Evolutionary conservation across 2,113 vertebrate genomes (phyloP).

Genomic region (Brachyhypopomus gauderio): DNA sequence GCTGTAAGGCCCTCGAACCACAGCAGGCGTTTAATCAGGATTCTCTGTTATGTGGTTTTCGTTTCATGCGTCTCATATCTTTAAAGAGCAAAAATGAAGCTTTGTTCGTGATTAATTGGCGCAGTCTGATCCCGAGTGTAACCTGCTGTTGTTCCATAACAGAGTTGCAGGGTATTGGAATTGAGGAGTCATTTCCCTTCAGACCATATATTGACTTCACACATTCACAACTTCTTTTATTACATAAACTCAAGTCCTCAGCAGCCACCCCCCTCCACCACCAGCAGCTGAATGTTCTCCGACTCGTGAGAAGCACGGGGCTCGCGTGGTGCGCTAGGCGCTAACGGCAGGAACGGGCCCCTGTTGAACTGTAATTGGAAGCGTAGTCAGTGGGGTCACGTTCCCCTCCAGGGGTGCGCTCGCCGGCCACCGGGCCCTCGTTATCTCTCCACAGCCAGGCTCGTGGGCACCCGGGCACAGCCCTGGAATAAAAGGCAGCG

Average conservation of each 20-base stretch:
- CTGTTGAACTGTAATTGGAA: constrained; percentile 30
- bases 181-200: background rate
- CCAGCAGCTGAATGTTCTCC: background rate
- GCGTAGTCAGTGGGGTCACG: background rate
- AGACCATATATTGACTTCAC: constrained; percentile 1
- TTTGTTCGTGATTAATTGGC: background rate
- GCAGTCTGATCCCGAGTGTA: background rate
- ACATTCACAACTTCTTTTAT: background rate
- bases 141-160: background rate
- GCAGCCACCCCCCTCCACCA: no score
- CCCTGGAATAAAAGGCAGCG: constrained; percentile 25
- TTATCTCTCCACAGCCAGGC: constrained; percentile 31
- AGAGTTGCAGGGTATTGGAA: background rate
- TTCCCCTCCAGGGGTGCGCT: constrained; percentile 20
- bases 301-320: background rate
- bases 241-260: background rate
- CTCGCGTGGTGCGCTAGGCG: background rate
- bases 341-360: background rate
- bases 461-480: background rate
- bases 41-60: no score
- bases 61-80: background rate
- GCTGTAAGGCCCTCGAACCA: background rate
- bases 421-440: background rate
- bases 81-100: constrained; percentile 4
- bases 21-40: background rate